Evolutionary conservation across 2,888 invertebrate genomes (phyloP).

Genomic region (Isotomurus palustris): DNA sequence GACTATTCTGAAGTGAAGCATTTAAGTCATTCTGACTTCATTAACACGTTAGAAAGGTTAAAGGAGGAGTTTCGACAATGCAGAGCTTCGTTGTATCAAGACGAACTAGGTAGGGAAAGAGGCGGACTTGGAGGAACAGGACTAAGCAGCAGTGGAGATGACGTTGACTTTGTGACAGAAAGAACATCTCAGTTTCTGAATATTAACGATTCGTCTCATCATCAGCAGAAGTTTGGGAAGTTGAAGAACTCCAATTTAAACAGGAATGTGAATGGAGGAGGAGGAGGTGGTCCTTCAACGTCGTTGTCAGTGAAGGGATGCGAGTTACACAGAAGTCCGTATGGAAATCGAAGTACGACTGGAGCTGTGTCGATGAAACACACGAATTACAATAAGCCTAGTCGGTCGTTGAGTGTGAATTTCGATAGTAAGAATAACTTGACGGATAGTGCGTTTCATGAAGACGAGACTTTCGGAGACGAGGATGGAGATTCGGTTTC

Average conservation of each 20-base stretch:
- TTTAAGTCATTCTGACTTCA: constrained; percentile 45
- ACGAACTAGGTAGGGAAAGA: constrained; percentile 5
- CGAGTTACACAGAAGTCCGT: constrained; percentile 34
- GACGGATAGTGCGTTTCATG: constrained; percentile 8
- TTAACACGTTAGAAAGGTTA: constrained; percentile 40
- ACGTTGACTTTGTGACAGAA: constrained; percentile 37
- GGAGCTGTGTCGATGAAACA: neutral
- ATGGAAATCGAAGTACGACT: constrained; percentile 3
- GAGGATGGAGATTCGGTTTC: constrained; percentile 8
- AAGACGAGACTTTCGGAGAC: constrained; percentile 15
- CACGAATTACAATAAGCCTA: constrained; percentile 12
- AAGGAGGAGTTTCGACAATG: constrained; percentile 45
- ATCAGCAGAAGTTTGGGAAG: constrained; percentile 13
- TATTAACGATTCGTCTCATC: constrained; percentile 16
- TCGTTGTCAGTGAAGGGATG: constrained; percentile 34
- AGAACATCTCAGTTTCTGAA: constrained; percentile 30
- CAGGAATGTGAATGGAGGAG: constrained; percentile 1
- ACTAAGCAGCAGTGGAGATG: constrained; percentile 21
- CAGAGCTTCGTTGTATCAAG: constrained; percentile 36
- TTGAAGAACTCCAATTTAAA: constrained; percentile 3
- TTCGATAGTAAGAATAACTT: constrained; percentile 3
- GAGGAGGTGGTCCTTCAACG: constrained; percentile 1
- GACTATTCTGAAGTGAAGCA: constrained; percentile 44
- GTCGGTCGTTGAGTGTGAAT: constrained; percentile 12
- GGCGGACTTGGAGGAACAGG: too few relatives aligned